Base-by-base conservation (phyloP, 2,797 vertebrate species). In the Botia kubotai region DNA sequence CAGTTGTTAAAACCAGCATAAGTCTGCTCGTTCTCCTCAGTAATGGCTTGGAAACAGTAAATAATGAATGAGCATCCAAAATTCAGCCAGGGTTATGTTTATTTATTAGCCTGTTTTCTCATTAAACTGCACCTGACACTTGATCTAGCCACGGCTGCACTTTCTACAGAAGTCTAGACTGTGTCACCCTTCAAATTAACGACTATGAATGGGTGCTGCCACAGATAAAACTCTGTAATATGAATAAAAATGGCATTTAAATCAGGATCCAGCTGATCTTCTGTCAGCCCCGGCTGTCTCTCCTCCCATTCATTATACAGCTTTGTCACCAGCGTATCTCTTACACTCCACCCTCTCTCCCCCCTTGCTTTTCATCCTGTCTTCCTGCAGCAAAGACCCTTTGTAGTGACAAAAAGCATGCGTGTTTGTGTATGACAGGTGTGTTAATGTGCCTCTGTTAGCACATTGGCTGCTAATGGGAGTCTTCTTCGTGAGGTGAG, bases 391-490 rank as follows among this genome's bases (percentile, higher is more conserved):
- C 21, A 12, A 57, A 52, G 50, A 75, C 48, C 66, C 66, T 52
- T 71, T 75, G 67, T 78, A 75, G 75, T 78, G 68, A 74, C 78
- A 80, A 74, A 80, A 80, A 57, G 70, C 70, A 66, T 80, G 76
- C 36, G 68, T 73, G 66, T 81, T 70, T 82, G 60, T 65, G 57
- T 57, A 62, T 83, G 83, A 83, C 74, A 76, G 77, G 72, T 85
- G 74, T 77, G 76, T 83, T 81, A 83, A 83, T 72, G 69, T 66
- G 75, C 43, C 80, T 72, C 68, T 79, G 75, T 85, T 85, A 83
- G 68, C 87, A 85, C 79, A 79, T 83, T 75, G 52, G 58, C 83
- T 68, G 58, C 82, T 87, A 86, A 88, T 87, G 80, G 79, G 77
- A 74, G 62, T 58, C 46, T 76, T 79, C 29, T 3, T 43, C n/a